A percentile compares a stretch with the other conserved stretches of the same genome.
These are phyloP conservation scores for Onychomys leucogaster DNA, from an alignment of 2,797 vertebrate genomes.

Conservation along the genomic window DNA sequence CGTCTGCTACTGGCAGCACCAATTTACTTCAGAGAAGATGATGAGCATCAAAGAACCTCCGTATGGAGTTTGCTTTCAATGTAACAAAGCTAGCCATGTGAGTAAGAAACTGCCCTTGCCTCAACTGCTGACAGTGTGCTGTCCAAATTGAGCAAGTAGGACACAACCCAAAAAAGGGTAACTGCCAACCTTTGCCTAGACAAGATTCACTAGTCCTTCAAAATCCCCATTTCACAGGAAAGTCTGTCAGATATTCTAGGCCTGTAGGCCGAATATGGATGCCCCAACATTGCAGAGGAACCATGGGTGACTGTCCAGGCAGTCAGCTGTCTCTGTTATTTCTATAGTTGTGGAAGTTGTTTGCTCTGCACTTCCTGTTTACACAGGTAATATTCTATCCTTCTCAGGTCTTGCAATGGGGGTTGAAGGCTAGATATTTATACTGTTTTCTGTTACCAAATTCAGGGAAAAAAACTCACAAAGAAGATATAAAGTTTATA, in stretches of 20 bases:
- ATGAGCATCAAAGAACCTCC: not conserved
- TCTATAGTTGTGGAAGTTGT: not conserved
- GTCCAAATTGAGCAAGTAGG: not conserved
- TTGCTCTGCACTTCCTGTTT: not conserved
- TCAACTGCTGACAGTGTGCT: not conserved
- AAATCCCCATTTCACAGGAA: not conserved
- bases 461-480: not conserved
- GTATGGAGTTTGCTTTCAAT: not conserved
- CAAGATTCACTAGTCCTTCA: not conserved
- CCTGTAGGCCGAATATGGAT: not conserved
- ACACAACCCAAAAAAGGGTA: not conserved
- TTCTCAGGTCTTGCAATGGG: not conserved
- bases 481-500: not conserved
- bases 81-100: not conserved
- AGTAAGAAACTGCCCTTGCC: not conserved
- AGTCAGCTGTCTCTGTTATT: not conserved
- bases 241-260: not conserved
- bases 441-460: not conserved
- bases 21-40: not conserved
- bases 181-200: not conserved
- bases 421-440: not conserved
- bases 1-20: not conserved
- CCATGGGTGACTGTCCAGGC: not conserved
- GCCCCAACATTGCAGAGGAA: not conserved
- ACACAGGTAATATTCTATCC: not conserved